These are phyloP conservation scores for Eleginops maclovinus DNA, from an alignment of 2,113 vertebrate genomes.

Conservation along the genomic window DNA sequence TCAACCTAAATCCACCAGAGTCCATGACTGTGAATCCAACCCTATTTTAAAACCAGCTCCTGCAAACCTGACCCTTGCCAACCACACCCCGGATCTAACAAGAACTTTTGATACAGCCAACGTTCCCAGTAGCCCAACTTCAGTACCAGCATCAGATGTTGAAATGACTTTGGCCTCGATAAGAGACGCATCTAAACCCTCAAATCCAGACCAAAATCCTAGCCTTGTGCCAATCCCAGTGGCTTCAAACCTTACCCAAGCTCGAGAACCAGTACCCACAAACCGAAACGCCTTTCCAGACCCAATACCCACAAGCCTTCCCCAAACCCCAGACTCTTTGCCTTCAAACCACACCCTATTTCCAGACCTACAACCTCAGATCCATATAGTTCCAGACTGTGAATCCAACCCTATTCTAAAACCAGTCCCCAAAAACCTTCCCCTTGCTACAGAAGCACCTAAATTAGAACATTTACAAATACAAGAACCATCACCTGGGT, in stretches of 20 bases:
- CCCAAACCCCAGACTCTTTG: background rate
- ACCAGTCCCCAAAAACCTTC: background rate
- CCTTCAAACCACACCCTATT: background rate
- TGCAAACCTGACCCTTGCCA: too few relatives aligned
- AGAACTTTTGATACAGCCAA: constrained; percentile 41
- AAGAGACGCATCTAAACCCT: constrained; percentile 7
- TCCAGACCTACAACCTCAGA: constrained; percentile 9
- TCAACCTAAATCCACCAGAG: background rate
- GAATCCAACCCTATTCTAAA: background rate
- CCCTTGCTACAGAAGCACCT: background rate
- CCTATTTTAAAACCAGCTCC: too few relatives aligned
- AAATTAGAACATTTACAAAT: constrained; percentile 3
- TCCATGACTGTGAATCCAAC: background rate
- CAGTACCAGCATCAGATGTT: constrained; percentile 22
- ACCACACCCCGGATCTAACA: background rate
- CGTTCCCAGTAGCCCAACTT: constrained; percentile 28
- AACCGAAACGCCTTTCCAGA: background rate
- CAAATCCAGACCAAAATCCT: constrained; percentile 20
- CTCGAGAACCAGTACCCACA: constrained; percentile 2
- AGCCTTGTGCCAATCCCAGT: constrained; percentile 20
- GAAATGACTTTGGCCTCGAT: constrained; percentile 45
- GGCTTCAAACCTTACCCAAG: constrained; percentile 2
- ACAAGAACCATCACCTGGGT: constrained; percentile 2
- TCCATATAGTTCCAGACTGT: background rate
- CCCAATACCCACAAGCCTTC: background rate